Evolutionary conservation across 2,797 vertebrate species (phyloP), one percentile per base, ranked within the genome.

Genomic region (Otus scops): DNA sequence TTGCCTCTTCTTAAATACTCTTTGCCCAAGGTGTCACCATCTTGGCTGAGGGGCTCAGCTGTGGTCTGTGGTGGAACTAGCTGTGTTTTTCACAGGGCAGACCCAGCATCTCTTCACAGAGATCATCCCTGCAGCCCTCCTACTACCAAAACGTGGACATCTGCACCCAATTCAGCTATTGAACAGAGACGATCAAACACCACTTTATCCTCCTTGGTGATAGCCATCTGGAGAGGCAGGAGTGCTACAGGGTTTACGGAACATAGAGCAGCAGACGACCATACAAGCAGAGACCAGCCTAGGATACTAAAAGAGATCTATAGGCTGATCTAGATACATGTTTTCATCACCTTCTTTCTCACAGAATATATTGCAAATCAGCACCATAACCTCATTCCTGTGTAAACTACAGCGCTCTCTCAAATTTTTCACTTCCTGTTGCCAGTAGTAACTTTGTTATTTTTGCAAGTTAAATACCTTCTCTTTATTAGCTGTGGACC

Each of bases 91-190:
- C 26, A 65, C 9, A 39, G 34, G n/a, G 17, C 24, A 45, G 53
- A 11, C 17, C 16, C 13, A 10, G 16, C 8, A 8, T 47, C 3
- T 53, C 10, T 13, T 68, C 48, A 47, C 17, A 47, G 41, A 54
- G 2, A 13, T 4, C 18, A 23, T 7, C 34, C 11, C 34, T 22
- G 15, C 17, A 75, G 21, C 34, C 8, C 17, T 67, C 21, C 30
- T 1, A 1, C 28, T 63, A 15, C 6, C 7, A 50, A 45, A 38
- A 39, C 3, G 9, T 74, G 43, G 15, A 3, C 22, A 69, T 1
- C 6, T 69, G 38, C 15, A 75, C 18, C 13, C 22, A 32, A 21
- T 34, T 51, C 30, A 63, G 16, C 11, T 79, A 47, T 8, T 39
- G n/a, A 32, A 19, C 19, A 51, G 14, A 57, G 17, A n/a, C 68